Evolutionary conservation across 2,888 invertebrate genomes (phyloP), one percentile per base, ranked within the genome.

Genomic region (Apamea crenata): DNA sequence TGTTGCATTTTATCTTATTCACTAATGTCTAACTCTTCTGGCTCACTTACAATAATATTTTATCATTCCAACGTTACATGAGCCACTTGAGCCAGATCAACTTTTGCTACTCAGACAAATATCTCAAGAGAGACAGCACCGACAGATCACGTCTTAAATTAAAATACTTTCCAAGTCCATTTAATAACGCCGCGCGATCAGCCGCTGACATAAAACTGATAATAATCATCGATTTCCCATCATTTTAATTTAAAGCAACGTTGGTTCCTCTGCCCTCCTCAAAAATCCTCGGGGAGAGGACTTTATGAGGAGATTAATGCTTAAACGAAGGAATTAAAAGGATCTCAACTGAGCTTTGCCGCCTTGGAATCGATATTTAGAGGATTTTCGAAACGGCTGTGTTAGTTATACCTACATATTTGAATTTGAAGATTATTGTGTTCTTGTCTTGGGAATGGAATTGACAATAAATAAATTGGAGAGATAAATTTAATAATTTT

Each of bases 241-340:
- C 91, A 93, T 87, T 91, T 91, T 90, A 91, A 91, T 91, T 90
- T 88, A 86, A 88, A 89, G 89, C 87, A 85, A 86, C 86, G 86
- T 81, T 85, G 87, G 84, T 84, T 78, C 86, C 87, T 81, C 85
- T 87, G 85, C 82, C 86, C 82, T 88, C 83, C 86, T 85, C 90
- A 91, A 93, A 92, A 91, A 91, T 91, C 91, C 85, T 88, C 75
- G 75, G 88, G 83, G 85, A 86, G 88, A 85, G 87, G 84, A 80
- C 90, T 93, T 94, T 92, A 92, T 90, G 92, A 91, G 87, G 87
- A 92, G 93, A 94, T 94, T 94, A 94, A 92, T 92, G 90, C 80
- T 91, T 90, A 91, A 93, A 92, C 91, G 92, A 89, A 92, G 91
- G 93, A 91, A 93, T 94, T 93, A 93, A 91, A 93, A 85, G 90